Evolutionary conservation across 2,113 vertebrate species (phyloP).

Genomic region (Oryctolagus cuniculus): mOryCun1.1 NC_091453.1:29203001-29203500

Average conservation of each 20-base stretch:
- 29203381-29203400: not conserved
- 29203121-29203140: not conserved
- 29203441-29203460: not conserved
- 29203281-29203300: not conserved
- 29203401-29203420: not conserved
- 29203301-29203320: not conserved
- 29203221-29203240: not conserved
- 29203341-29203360: not conserved
- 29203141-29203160: not conserved
- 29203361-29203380: not conserved
- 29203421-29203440: not conserved
- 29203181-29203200: not conserved
- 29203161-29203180: not conserved
- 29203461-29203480: not conserved
- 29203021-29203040: not conserved
- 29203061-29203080: not conserved
- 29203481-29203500: constrained; percentile 12
- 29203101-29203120: not conserved
- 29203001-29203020: not conserved
- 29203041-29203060: not conserved
- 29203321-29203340: not conserved
- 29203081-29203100: not conserved
- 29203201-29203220: not conserved
- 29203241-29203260: not conserved
- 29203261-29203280: not conserved